phyloP scores from a whole-genome alignment of 2,797 vertebrate species.

The Discoglossus pictus region DNA sequence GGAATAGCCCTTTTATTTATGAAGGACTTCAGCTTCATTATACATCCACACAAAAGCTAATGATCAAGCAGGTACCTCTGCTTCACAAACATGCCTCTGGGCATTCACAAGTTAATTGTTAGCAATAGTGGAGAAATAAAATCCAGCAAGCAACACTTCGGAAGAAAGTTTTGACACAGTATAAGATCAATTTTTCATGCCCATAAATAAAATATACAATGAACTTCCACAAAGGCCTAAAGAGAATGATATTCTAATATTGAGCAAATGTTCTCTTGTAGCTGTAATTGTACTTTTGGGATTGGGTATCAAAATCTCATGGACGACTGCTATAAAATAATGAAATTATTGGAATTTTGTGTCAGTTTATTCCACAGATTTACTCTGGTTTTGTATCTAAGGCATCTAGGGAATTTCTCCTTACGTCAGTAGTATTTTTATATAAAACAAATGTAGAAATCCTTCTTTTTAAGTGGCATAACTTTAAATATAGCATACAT shows the following conservation, averaged over 20 bases:
- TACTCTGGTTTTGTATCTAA: too few species aligned
- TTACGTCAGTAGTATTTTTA: too few species aligned
- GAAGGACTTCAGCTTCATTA: conserved; percentile 32
- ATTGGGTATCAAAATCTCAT: too few species aligned
- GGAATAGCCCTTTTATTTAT: too few species aligned
- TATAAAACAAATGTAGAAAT: too few species aligned
- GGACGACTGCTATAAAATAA: too few species aligned
- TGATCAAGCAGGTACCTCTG: conserved; percentile 37
- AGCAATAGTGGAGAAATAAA: conserved; percentile 39
- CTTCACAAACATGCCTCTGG: conserved; percentile 34
- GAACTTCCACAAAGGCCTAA: not conserved
- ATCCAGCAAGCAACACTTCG: conserved; percentile 14
- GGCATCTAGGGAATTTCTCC: too few species aligned
- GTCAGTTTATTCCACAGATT: too few species aligned
- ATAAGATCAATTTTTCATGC: not conserved
- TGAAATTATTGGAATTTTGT: too few species aligned
- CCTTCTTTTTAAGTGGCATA: too few species aligned
- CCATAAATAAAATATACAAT: conserved; percentile 11
- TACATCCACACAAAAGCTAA: conserved; percentile 40
- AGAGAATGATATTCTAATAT: not conserved
- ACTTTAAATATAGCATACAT: too few species aligned
- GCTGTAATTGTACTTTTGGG: too few species aligned
- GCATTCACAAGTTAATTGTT: conserved; percentile 51
- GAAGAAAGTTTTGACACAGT: conserved; percentile 17
- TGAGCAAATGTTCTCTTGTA: not conserved